Percentiles rank a stretch among this genome's conserved stretches.
Evolutionary conservation across 2,113 vertebrate species (phyloP).

Genomic region (human): DNA sequence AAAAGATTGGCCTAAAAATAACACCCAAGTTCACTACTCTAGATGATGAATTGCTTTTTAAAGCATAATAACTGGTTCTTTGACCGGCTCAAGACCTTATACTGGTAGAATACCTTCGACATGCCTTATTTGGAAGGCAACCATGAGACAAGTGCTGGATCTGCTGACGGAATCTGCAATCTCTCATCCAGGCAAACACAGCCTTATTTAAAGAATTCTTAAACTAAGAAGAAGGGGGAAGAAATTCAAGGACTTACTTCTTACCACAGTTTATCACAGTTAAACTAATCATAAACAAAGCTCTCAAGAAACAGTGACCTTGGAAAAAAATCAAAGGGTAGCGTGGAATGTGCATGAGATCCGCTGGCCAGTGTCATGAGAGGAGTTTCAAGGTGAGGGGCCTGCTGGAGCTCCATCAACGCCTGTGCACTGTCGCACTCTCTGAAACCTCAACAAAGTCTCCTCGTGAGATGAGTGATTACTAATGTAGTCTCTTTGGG

Average conservation of each 20-base stretch:
- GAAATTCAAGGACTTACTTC: background rate
- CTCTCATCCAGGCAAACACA: background rate
- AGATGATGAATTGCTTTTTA: slow-evolving; percentile 70
- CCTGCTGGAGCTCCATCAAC: background rate
- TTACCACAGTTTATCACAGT: slow-evolving; percentile 19
- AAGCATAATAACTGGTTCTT: slow-evolving; percentile 62
- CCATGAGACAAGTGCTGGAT: background rate
- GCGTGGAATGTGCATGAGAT: background rate
- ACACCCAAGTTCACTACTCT: slow-evolving; percentile 45
- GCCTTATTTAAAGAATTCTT: slow-evolving; percentile 41
- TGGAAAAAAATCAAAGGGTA: slow-evolving; percentile 24
- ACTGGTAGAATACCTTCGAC: background rate
- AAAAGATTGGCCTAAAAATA: slow-evolving; percentile 72
- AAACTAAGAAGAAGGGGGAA: background rate
- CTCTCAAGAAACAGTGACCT: background rate
- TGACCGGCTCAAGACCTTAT: background rate
- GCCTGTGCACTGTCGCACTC: background rate
- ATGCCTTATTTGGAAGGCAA: slow-evolving; percentile 74
- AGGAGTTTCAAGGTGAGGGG: fast-evolving
- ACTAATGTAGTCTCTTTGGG: background rate
- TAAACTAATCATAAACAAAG: slow-evolving; percentile 42
- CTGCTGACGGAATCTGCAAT: background rate
- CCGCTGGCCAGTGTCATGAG: background rate
- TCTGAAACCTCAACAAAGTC: background rate
- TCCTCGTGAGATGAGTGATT: background rate